Base-by-base conservation (phyloP, 2,113 vertebrate genomes). In the cattle (Bos taurus) region DNA sequence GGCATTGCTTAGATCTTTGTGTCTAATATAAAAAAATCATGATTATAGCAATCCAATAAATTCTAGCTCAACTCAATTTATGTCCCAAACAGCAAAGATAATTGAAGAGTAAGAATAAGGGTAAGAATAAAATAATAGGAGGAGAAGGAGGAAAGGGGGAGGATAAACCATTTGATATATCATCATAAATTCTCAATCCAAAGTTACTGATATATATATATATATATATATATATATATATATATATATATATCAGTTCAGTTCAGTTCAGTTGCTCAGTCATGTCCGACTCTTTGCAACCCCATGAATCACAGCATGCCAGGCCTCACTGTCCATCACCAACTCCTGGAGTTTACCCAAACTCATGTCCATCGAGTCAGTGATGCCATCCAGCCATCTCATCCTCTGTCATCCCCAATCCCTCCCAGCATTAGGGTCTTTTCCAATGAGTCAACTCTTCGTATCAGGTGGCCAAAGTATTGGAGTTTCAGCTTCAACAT, bases 381-480 rank as follows among this genome's bases (percentile, higher is more conserved):
- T 62, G 60, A 15, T 30, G 60, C 60, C 60, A 62, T 30, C 13
- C 6, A 62, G 28, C 13, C 59, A 62, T 62, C 59, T 62, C 6
- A 14, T 62, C 28, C 28, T 30, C 28, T 15, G 59, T 30, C 12
- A 0, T 60, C 26, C 59, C 26, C 59, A 30, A 30, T 60, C 28
- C 28, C 28, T 60, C 13, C 59, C 28, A 60, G 59, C 28, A 60
- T 60, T 13, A 30, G 28, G 0, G 12, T 60, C 59, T 60, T 60
- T 60, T 60, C 26, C 2, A 0, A 60, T 60, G 26, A 60, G 59
- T 60, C 59, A 60, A 6, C 13, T 30, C 59, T 30, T 60, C 2
- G 0, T 2, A 14, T 30, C 6, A 60, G 59, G 26, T 60, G 26
- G 12, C 26, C 59, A 60, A 14, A 60, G 26, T 14, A 30, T 0